phyloP scores from a whole-genome alignment of 2,888 invertebrate genomes.

The Xestobium rufovillosum region DNA sequence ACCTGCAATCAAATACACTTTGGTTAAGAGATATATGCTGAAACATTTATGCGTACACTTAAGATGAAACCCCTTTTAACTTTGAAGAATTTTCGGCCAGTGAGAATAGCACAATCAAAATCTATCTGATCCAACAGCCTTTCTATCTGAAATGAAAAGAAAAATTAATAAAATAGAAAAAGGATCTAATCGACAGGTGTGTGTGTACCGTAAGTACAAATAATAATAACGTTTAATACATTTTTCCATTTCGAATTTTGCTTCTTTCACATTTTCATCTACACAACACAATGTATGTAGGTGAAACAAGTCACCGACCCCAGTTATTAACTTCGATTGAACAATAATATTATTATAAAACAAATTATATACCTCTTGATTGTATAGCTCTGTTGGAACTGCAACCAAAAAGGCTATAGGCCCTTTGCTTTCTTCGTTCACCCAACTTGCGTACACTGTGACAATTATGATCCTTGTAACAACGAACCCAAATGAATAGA shows the following conservation, averaged over 20 bases:
- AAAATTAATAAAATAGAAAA: no score
- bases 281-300: no score
- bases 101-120: not conserved
- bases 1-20: not conserved
- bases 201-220: no score
- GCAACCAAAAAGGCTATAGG: not conserved
- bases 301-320: no score
- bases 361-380: not conserved
- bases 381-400: not conserved
- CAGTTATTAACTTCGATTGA: no score
- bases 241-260: no score
- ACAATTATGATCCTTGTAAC: constrained; percentile 1
- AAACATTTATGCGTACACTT: not conserved
- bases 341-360: no score
- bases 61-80: not conserved
- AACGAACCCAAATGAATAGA: not conserved
- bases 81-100: not conserved
- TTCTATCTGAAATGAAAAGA: not conserved
- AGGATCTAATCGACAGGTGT: no score
- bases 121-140: not conserved
- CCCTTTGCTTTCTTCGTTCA: constrained; percentile 2
- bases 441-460: not conserved
- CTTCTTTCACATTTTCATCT: no score
- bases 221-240: no score
- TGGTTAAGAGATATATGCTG: no score